phyloP scores from a whole-genome alignment of 1,140 invertebrate genomes.

The Cryptotermes secundus region DNA sequence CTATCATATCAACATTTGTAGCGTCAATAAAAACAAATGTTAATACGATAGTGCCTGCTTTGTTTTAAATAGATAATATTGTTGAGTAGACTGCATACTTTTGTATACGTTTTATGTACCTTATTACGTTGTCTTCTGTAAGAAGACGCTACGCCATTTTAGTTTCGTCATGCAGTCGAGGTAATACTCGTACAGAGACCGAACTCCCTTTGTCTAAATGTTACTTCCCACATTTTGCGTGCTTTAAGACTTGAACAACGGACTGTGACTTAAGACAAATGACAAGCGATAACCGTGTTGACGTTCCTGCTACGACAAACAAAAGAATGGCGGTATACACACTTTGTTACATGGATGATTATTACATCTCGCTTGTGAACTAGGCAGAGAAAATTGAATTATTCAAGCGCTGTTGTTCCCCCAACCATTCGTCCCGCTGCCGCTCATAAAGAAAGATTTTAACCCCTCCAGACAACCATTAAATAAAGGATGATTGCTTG shows the following conservation, averaged over 20 bases:
- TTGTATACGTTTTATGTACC: no score
- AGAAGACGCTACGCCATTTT: background rate
- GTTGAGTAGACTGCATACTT: no score
- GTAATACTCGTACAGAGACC: background rate
- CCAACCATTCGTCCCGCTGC: background rate
- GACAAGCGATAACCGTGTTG: background rate
- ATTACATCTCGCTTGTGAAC: slow-evolving; percentile 7
- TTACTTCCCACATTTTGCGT: background rate
- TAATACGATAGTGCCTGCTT: no score
- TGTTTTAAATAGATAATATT: no score
- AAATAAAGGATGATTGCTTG: slow-evolving; percentile 11
- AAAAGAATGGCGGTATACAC: slow-evolving; percentile 1
- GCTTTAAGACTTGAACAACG: background rate
- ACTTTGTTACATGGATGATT: slow-evolving; percentile 2
- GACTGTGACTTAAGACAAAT: background rate
- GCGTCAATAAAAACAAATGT: no score
- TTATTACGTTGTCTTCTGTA: no score
- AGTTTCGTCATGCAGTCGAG: background rate
- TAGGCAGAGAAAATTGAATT: slow-evolving; percentile 19
- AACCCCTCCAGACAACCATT: slow-evolving; percentile 13
- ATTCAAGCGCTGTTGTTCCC: slow-evolving; percentile 15
- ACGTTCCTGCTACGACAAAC: background rate
- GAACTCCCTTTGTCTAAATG: background rate
- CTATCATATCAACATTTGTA: no score
- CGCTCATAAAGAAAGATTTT: slow-evolving; percentile 9